phyloP scores from a whole-genome alignment of 1,140 invertebrate species.

The Gonioctena quinquepunctata region DNA sequence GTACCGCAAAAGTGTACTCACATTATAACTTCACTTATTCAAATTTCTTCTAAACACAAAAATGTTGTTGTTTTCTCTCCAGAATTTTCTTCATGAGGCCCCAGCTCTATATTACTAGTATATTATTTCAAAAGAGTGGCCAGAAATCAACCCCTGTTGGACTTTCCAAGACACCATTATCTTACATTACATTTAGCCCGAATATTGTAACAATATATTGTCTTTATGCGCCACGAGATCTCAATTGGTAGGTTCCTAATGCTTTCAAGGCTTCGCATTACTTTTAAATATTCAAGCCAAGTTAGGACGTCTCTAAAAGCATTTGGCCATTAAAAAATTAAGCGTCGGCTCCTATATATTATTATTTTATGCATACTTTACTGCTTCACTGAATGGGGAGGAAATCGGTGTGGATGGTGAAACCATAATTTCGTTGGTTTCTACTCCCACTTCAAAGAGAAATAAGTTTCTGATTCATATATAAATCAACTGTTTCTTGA shows the following conservation, averaged over 20 bases:
- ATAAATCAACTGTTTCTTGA: no score
- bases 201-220: conserved; percentile 40
- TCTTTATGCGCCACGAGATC: conserved; percentile 36
- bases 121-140: no score
- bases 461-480: no score
- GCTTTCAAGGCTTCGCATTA: conserved; percentile 45
- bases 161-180: not conserved
- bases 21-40: no score
- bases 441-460: not conserved
- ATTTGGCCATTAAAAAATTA: conserved; percentile 58
- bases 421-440: not conserved
- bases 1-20: no score
- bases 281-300: conserved; percentile 55
- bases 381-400: conserved; percentile 47
- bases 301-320: conserved; percentile 55
- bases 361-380: conserved; percentile 55
- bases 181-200: not conserved
- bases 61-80: no score
- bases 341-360: conserved; percentile 52
- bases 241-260: conserved; percentile 35
- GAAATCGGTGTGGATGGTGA: not conserved
- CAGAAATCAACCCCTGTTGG: no score
- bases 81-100: no score
- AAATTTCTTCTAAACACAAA: no score
- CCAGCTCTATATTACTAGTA: no score